phyloP scores from a whole-genome alignment of 2,888 invertebrate species.

The Eupithecia subumbrata region DNA sequence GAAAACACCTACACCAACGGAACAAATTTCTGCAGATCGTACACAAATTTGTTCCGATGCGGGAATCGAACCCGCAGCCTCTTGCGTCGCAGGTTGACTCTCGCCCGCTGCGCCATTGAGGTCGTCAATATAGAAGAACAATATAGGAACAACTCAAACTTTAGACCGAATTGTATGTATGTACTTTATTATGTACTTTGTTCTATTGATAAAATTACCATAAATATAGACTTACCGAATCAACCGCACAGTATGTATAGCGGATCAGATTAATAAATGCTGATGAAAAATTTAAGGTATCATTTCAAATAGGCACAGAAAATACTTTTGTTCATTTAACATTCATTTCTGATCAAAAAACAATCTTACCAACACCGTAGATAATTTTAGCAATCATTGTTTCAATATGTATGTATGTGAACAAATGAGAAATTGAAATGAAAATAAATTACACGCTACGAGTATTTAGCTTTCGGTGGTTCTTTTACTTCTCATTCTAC shows the following conservation, averaged over 20 bases:
- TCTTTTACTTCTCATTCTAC: slow-evolving; percentile 27
- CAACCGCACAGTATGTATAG: background rate
- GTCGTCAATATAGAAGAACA: no score
- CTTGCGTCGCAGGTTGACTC: no score
- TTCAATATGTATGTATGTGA: background rate
- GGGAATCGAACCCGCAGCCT: no score
- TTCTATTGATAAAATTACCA: background rate
- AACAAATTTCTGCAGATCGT: no score
- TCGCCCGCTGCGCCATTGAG: no score
- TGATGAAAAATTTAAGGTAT: background rate
- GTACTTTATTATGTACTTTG: no score
- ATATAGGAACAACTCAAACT: no score
- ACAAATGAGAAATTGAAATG: slow-evolving; percentile 8
- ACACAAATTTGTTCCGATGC: no score
- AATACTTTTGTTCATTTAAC: background rate
- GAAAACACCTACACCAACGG: no score
- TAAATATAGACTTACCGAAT: background rate
- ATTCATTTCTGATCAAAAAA: background rate
- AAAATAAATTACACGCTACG: slow-evolving; percentile 13
- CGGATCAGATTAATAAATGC: background rate
- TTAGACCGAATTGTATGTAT: no score
- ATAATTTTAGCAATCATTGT: slow-evolving; percentile 15
- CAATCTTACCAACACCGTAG: slow-evolving; percentile 14
- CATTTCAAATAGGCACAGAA: background rate
- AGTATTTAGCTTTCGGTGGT: background rate